phyloP scores from a whole-genome alignment of 1,140 invertebrate species.

The Akabosia matsudoensis region DNA sequence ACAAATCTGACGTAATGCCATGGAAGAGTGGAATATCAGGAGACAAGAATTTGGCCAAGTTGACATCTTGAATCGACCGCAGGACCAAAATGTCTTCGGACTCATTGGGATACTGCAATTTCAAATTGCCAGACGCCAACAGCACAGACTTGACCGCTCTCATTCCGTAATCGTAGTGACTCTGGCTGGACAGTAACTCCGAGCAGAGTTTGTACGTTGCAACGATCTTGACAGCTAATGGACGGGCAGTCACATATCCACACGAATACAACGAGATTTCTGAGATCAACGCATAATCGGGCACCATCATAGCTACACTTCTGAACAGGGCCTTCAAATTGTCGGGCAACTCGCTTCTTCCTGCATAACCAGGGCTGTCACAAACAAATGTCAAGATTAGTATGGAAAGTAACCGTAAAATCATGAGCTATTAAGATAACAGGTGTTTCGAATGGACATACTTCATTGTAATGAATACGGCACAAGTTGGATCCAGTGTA shows the following conservation, averaged over 20 bases:
- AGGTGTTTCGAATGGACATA: constrained; percentile 61
- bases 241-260: constrained; percentile 85
- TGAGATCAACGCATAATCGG: constrained; percentile 90
- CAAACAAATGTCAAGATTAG: background rate
- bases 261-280: constrained; percentile 91
- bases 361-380: constrained; percentile 1
- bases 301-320: constrained; percentile 97
- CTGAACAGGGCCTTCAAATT: constrained; percentile 75
- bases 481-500: constrained; percentile 81
- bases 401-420: background rate
- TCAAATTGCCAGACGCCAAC: constrained; percentile 82
- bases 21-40: constrained; percentile 83
- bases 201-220: constrained; percentile 89
- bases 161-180: constrained; percentile 96
- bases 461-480: constrained; percentile 96
- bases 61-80: constrained; percentile 88
- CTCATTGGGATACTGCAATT: constrained; percentile 81
- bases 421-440: constrained; percentile 13
- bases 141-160: constrained; percentile 84
- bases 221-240: constrained; percentile 89
- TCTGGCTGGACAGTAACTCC: constrained; percentile 89
- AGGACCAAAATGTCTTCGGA: constrained; percentile 76
- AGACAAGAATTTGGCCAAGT: constrained; percentile 85
- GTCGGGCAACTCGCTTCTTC: constrained; percentile 16
- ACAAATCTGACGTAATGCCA: constrained; percentile 87